Conservation (phyloP, 2,113 vertebrate species). For the Syngnathus typhle region DNA sequence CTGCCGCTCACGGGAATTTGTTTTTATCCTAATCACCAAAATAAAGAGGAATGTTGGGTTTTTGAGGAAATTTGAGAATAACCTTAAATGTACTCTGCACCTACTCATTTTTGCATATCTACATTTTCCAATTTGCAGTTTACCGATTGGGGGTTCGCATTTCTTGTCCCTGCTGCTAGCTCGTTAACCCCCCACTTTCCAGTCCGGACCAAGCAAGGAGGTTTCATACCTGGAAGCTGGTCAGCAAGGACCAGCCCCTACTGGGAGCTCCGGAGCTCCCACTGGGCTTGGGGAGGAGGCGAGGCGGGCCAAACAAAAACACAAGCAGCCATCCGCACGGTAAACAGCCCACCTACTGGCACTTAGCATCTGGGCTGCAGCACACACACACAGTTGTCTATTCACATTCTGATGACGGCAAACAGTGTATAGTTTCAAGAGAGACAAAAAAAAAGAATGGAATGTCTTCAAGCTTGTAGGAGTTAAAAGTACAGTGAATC, state of each 20-base stretch:
- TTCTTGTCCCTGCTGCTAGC: slow-evolving; percentile 65
- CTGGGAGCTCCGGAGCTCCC: slow-evolving; percentile 49
- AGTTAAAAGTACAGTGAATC: background rate
- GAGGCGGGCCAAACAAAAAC: slow-evolving; percentile 68
- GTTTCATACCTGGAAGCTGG: slow-evolving; percentile 60
- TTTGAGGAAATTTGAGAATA: background rate
- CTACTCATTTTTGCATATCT: slow-evolving; percentile 11
- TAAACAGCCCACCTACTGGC: slow-evolving; percentile 69
- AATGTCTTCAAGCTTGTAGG: background rate
- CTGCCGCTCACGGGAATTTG: background rate
- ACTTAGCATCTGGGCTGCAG: slow-evolving; percentile 61
- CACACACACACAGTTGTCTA: slow-evolving; percentile 43
- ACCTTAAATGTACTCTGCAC: background rate
- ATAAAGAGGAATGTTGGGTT: background rate
- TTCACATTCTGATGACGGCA: slow-evolving; percentile 60
- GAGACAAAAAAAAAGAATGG: background rate
- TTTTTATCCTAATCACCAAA: background rate
- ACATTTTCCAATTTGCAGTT: slow-evolving; percentile 47
- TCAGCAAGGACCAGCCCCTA: slow-evolving; percentile 56
- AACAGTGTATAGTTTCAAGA: slow-evolving; percentile 18
- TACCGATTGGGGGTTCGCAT: slow-evolving; percentile 46
- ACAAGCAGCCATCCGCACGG: slow-evolving; percentile 66
- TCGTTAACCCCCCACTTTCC: slow-evolving; percentile 63
- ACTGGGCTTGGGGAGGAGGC: slow-evolving; percentile 50
- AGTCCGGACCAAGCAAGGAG: slow-evolving; percentile 49